Percentiles rank a stretch among this genome's conserved stretches.
Evolutionary conservation across 2,113 vertebrate species (phyloP).

Genomic region (Pelecanoides urinatrix): DNA sequence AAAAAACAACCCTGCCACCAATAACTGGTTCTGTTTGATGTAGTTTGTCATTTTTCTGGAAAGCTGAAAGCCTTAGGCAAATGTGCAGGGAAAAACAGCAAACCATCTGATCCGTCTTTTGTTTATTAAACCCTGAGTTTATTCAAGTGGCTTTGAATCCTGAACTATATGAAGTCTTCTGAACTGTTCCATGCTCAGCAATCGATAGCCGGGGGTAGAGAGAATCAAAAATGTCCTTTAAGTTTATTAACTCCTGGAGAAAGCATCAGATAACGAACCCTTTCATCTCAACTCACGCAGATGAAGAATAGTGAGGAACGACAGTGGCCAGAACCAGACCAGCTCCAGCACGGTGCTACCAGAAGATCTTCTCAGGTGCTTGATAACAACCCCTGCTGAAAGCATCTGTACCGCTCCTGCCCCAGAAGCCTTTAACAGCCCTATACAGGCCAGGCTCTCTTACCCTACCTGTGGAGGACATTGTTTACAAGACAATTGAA

Average conservation of each 20-base stretch:
- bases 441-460: not conserved
- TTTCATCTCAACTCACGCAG: not conserved
- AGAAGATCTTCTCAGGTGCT: not conserved
- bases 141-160: conserved; percentile 41
- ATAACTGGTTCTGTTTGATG: conserved; percentile 38
- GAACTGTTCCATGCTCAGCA: not conserved
- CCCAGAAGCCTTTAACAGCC: not conserved
- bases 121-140: conserved; percentile 44
- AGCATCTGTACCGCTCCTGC: not conserved
- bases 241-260: not conserved
- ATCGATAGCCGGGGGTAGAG: not conserved
- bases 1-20: not conserved
- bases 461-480: not conserved
- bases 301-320: not conserved
- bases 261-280: not conserved
- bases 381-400: not conserved
- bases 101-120: conserved; percentile 45
- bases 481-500: not conserved
- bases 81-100: not conserved
- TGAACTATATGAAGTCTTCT: not conserved
- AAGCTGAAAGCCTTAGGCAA: conserved; percentile 58
- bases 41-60: conserved; percentile 44
- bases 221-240: not conserved
- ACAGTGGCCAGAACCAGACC: not conserved
- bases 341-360: not conserved